These are phyloP conservation scores for Ceratoteleas bidentatus DNA, from an alignment of 1,140 invertebrate genomes.

Conservation along the genomic window DNA sequence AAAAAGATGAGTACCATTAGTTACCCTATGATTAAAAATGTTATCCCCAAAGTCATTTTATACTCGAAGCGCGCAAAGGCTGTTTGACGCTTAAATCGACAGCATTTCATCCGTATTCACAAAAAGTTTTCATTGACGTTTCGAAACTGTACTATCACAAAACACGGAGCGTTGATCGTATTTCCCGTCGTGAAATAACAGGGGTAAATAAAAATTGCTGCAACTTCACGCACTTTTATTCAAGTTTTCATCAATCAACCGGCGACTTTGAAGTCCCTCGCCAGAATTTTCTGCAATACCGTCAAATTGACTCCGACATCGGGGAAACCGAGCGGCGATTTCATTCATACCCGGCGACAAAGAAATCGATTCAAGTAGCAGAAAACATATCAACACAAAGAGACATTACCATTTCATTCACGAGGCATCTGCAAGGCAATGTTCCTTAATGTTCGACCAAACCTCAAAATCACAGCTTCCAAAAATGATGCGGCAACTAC, in stretches of 20 bases:
- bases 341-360: conserved; percentile 39
- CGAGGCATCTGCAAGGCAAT: conserved; percentile 31
- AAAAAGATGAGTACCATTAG: conserved; percentile 11
- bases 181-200: neutral
- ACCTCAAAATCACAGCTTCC: conserved; percentile 14
- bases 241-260: conserved; percentile 46
- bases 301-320: conserved; percentile 17
- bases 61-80: conserved; percentile 1
- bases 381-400: conserved; percentile 39
- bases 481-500: conserved; percentile 48
- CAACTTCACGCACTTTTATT: conserved; percentile 35
- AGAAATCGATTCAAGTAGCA: conserved; percentile 34
- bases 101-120: conserved; percentile 5
- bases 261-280: conserved; percentile 14
- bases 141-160: conserved; percentile 7
- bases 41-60: conserved; percentile 9
- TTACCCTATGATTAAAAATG: conserved; percentile 4
- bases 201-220: conserved; percentile 7
- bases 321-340: conserved; percentile 18
- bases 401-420: conserved; percentile 47
- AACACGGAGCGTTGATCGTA: neutral
- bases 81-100: conserved; percentile 10
- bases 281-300: conserved; percentile 24
- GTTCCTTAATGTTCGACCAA: conserved; percentile 31
- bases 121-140: conserved; percentile 17